Conservation (phyloP, 2,888 invertebrate genomes). For the Luperina testacea region DNA sequence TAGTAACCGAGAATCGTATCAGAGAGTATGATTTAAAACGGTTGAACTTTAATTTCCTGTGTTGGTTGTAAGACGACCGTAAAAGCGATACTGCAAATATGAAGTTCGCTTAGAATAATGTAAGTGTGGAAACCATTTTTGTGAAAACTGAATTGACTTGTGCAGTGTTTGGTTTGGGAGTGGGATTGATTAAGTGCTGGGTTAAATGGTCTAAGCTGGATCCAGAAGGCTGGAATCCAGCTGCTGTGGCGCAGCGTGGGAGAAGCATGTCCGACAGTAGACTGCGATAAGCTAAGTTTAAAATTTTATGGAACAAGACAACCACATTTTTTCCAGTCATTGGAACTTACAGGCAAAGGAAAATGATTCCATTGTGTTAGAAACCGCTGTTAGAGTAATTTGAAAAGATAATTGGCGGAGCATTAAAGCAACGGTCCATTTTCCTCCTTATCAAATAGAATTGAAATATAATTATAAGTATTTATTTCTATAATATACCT, state of each 20-base stretch:
- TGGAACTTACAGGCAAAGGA: not conserved
- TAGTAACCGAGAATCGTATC: slow-evolving; percentile 24
- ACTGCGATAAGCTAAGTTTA: not conserved
- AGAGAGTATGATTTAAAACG: slow-evolving; percentile 50
- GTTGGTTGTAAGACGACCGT: slow-evolving; percentile 35
- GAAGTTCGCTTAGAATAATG: slow-evolving; percentile 34
- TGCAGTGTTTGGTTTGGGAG: not conserved
- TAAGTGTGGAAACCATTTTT: not conserved
- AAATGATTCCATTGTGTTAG: not conserved
- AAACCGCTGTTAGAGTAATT: not conserved
- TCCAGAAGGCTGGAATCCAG: not conserved
- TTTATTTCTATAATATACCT: not conserved
- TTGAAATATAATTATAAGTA: not conserved
- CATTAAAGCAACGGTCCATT: not conserved
- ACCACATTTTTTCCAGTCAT: not conserved
- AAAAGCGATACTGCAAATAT: slow-evolving; percentile 5
- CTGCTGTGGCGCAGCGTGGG: not conserved
- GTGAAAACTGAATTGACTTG: not conserved
- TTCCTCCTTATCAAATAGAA: not conserved
- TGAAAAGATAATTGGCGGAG: no score
- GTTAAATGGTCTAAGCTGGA: no score
- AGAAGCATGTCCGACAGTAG: no score
- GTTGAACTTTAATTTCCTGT: slow-evolving; percentile 57
- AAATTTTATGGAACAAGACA: no score
- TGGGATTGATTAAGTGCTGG: no score